Percentiles rank a stretch among this genome's conserved stretches.
phyloP scores from a whole-genome alignment of 2,113 vertebrate genomes.

The Calyptommatus sinebrachiatus region DNA sequence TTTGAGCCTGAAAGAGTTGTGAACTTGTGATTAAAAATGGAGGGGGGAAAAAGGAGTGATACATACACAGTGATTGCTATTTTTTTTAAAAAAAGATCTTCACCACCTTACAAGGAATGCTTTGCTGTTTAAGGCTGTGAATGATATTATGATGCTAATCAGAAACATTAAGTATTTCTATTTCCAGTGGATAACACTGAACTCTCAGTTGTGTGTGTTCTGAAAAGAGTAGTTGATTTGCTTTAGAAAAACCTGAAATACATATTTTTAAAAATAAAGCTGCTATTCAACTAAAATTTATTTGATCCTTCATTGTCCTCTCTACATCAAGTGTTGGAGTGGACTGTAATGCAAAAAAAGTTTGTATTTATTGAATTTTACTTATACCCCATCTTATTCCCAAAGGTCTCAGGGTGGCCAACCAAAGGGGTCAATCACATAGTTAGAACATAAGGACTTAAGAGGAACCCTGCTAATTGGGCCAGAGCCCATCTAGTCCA shows the following conservation, averaged over 20 bases:
- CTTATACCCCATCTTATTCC: too few relatives aligned
- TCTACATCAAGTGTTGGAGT: too few relatives aligned
- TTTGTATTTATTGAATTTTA: too few relatives aligned
- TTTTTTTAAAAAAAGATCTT: background rate
- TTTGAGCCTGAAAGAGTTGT: constrained; percentile 7
- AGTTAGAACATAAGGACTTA: too few relatives aligned
- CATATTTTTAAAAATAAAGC: too few relatives aligned
- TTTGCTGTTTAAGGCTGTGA: background rate
- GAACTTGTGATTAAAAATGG: background rate
- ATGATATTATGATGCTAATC: background rate
- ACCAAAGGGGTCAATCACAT: too few relatives aligned
- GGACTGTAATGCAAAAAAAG: too few relatives aligned
- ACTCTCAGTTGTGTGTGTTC: background rate
- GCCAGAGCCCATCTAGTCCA: too few relatives aligned
- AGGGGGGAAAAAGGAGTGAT: constrained; percentile 14
- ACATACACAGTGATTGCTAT: background rate
- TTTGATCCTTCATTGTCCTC: background rate
- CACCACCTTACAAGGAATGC: rapidly evolving
- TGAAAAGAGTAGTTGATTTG: background rate
- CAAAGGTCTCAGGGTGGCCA: too few relatives aligned
- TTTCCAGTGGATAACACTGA: background rate
- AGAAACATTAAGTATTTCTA: background rate
- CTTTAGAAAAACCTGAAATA: background rate
- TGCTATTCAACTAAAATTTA: background rate
- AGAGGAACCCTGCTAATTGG: too few relatives aligned